Evolutionary conservation across 2,888 invertebrate genomes (phyloP).

Genomic region (Tenthredo notha): DNA sequence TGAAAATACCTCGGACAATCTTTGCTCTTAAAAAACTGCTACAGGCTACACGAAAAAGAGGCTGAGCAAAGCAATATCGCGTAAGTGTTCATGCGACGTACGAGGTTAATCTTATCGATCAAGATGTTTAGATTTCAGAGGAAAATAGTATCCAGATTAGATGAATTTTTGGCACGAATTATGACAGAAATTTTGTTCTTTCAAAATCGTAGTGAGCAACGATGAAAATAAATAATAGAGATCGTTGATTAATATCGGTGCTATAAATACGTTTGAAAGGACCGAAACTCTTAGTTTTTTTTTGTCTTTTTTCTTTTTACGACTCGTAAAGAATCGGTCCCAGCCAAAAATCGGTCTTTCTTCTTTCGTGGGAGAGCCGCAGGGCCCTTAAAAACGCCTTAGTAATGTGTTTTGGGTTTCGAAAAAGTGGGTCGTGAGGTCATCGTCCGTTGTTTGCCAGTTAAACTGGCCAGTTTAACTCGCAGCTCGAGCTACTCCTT

Average conservation of each 20-base stretch:
- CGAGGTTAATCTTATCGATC: not conserved
- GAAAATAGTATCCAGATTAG: not conserved
- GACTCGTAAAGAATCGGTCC: not conserved
- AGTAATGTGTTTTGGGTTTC: conserved; percentile 5
- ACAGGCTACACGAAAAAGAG: not conserved
- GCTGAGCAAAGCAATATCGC: not conserved
- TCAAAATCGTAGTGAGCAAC: too few relatives aligned
- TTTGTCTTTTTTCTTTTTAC: not conserved
- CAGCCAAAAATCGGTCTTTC: not conserved
- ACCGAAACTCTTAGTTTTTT: not conserved
- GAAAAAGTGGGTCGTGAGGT: conserved; percentile 38
- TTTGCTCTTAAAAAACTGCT: not conserved
- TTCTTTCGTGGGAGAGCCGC: not conserved
- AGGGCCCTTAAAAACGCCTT: not conserved
- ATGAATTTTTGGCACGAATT: not conserved
- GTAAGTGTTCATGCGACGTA: not conserved
- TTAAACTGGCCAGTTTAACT: not conserved
- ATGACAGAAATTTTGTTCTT: too few relatives aligned
- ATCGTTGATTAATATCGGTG: too few relatives aligned
- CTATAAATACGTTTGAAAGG: too few relatives aligned
- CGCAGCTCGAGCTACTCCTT: not conserved
- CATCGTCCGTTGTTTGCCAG: conserved; percentile 35
- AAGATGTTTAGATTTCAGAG: not conserved
- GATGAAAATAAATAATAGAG: too few relatives aligned
- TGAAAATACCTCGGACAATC: not conserved